A percentile compares a stretch with the other conserved stretches of the same genome.
Evolutionary conservation across 2,888 invertebrate genomes (phyloP).

Genomic region (Plagodis pulveraria): DNA sequence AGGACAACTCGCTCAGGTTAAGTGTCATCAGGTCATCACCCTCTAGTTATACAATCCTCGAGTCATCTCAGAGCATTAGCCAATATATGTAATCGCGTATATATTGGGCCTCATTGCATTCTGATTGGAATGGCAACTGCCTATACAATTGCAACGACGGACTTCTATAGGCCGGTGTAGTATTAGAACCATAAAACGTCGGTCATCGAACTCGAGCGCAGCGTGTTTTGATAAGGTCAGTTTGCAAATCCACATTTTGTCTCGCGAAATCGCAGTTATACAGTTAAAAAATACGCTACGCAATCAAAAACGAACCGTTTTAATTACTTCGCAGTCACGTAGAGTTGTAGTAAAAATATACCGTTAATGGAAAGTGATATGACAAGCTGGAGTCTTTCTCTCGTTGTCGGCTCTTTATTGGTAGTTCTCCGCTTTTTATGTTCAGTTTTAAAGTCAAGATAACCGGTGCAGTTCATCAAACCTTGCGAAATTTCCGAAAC

Average conservation of each 20-base stretch:
- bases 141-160: slow-evolving; percentile 37
- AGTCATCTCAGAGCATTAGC: slow-evolving; percentile 33
- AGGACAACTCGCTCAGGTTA: slow-evolving; percentile 6
- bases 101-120: slow-evolving; percentile 42
- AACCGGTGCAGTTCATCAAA: slow-evolving; percentile 44
- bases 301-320: slow-evolving; percentile 73
- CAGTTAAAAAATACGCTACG: slow-evolving; percentile 67
- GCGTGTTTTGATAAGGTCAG: slow-evolving; percentile 75
- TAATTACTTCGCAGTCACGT: slow-evolving; percentile 79
- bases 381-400: slow-evolving; percentile 52
- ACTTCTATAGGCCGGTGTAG: slow-evolving; percentile 33
- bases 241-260: slow-evolving; percentile 67
- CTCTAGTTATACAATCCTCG: slow-evolving; percentile 30
- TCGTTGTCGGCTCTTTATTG: slow-evolving; percentile 41
- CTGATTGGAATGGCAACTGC: slow-evolving; percentile 31
- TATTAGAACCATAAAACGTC: slow-evolving; percentile 49
- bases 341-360: slow-evolving; percentile 68
- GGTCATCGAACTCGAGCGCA: slow-evolving; percentile 60
- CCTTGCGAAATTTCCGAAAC: slow-evolving; percentile 33
- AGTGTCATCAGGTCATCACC: slow-evolving; percentile 41
- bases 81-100: slow-evolving; percentile 45
- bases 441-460: slow-evolving; percentile 27
- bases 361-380: slow-evolving; percentile 80
- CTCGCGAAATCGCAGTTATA: slow-evolving; percentile 62
- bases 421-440: slow-evolving; percentile 40